Percentiles rank a stretch among this genome's conserved stretches.
These are phyloP conservation scores for Nothocercus nigrocapillus DNA, from an alignment of 2,113 vertebrate genomes.

Conservation along the genomic window DNA sequence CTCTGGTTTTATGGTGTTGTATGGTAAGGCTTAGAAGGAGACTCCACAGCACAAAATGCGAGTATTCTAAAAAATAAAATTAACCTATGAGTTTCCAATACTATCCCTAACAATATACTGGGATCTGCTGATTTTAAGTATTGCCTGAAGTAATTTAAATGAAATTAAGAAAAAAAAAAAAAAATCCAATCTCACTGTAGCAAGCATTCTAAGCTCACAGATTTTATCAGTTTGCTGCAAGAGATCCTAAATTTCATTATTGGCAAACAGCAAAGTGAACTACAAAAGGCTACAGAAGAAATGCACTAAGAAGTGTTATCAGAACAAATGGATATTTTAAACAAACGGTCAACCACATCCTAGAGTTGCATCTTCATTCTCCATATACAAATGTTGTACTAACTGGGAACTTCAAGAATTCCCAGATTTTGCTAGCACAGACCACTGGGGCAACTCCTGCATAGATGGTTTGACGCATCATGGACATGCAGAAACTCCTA, in stretches of 20 bases:
- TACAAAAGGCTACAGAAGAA: neutral
- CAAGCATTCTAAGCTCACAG: neutral
- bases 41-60: neutral
- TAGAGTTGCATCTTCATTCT: neutral
- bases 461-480: neutral
- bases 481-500: neutral
- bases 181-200: neutral
- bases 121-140: neutral
- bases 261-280: neutral
- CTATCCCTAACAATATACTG: neutral
- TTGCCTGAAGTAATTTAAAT: neutral
- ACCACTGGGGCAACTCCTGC: neutral
- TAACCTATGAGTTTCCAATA: neutral
- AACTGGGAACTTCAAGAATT: neutral
- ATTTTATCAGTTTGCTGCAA: neutral
- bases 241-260: neutral
- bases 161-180: neutral
- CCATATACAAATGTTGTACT: neutral
- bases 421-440: rapidly evolving
- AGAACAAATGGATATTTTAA: neutral
- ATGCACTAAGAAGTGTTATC: no score
- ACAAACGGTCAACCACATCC: rapidly evolving
- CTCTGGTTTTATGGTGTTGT: neutral
- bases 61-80: neutral
- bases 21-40: neutral